Evolutionary conservation across 1,140 invertebrate genomes (phyloP), one percentile per base, ranked within the genome.

Genomic region (Agrypnia vestita): DNA sequence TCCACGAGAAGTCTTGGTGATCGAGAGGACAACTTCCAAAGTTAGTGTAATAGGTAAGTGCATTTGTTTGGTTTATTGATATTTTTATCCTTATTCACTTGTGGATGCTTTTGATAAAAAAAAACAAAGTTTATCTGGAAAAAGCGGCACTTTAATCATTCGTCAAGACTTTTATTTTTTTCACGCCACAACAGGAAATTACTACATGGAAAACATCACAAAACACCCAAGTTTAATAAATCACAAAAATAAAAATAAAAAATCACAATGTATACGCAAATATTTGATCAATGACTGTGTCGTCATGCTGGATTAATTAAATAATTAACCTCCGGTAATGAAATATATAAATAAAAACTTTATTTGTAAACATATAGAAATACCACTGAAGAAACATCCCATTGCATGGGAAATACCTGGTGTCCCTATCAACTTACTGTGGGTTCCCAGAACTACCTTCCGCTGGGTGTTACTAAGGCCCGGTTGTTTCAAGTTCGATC

Each of bases 11-110:
- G 84, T 95, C 46, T 87, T 96, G 47, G 89, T 94, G 46, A 94
- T 96, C 78, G 94, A 96, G 85, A 87, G 95, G 85, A 87, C 93
- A 77, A 93, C 91, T 76, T 91, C 93, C 85, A 92, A 93, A 84
- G 91, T 94, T 55, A 87, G 88, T 78, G 87, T 95, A n/a, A 91
- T 94, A 86, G 89, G 91, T 93, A 90, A 89, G 86, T 59, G 15
- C 15, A 56, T 35, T 67, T 51, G n/a, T 51, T 51, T 15, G n/a
- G 49, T 51, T n/a, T 51, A 13, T 15, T 51, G 8, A 13, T 3
- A 51, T 13, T 51, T 51, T 51, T 13, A 51, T 51, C n/a, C n/a
- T 51, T 51, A 9, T 9, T 4, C 11, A 51, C 49, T 12, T 51
- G 49, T 51, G 49, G 11, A 13, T 8, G 8, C 11, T 51, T 13